Percentiles rank a stretch among this genome's conserved stretches.
Evolutionary conservation across 2,113 vertebrate species (phyloP).

Genomic region (Archocentrus centrarchus): DNA sequence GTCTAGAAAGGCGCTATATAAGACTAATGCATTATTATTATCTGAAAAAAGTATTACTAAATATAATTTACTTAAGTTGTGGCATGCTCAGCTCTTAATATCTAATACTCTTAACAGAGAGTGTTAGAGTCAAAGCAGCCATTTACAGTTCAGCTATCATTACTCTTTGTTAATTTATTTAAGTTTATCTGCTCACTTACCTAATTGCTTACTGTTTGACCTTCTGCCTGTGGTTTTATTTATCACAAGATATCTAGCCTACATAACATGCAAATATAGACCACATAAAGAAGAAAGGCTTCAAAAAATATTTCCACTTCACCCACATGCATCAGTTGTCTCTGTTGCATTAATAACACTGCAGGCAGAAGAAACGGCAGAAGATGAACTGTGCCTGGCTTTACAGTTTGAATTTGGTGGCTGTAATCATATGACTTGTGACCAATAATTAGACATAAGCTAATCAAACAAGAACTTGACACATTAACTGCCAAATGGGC

Average conservation of each 20-base stretch:
- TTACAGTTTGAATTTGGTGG: slow-evolving; percentile 16
- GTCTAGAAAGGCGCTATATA: too few species aligned
- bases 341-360: slow-evolving; percentile 4
- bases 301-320: background rate
- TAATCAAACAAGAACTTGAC: slow-evolving; percentile 12
- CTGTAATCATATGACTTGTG: slow-evolving; percentile 14
- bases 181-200: background rate
- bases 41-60: background rate
- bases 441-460: slow-evolving; percentile 12
- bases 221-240: background rate
- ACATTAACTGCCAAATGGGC: slow-evolving; percentile 7
- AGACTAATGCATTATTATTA: too few species aligned
- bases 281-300: background rate
- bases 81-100: background rate
- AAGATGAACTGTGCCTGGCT: slow-evolving; percentile 16
- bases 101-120: background rate
- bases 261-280: background rate
- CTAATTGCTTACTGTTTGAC: background rate
- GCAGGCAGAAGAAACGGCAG: background rate
- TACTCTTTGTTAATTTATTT: background rate
- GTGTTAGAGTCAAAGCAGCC: background rate
- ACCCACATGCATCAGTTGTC: background rate
- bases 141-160: background rate
- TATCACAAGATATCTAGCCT: background rate
- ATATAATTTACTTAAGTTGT: background rate